Percentiles rank a stretch among this genome's conserved stretches.
Conservation (phyloP, 2,797 vertebrate species). For the Sebastes taczanowskii region DNA sequence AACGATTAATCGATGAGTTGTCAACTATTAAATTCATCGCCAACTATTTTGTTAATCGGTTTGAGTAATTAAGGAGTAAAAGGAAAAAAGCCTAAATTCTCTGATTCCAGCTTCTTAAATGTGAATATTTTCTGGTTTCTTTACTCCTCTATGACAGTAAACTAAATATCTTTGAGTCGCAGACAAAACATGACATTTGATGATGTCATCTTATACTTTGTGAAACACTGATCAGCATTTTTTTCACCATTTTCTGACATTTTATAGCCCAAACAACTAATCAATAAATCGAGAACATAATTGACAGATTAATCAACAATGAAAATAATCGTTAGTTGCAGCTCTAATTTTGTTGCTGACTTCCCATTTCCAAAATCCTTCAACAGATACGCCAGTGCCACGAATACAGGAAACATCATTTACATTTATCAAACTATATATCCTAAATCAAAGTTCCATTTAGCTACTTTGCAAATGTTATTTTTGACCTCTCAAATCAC, state of each 20-base stretch:
- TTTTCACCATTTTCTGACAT: too few relatives aligned
- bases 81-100: too few relatives aligned
- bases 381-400: rapidly evolving
- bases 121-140: too few relatives aligned
- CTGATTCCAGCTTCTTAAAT: too few relatives aligned
- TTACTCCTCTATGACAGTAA: too few relatives aligned
- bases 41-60: too few relatives aligned
- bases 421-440: not conserved
- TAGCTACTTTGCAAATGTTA: not conserved
- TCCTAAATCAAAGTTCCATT: not conserved
- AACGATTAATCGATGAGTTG: too few relatives aligned
- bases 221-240: rapidly evolving
- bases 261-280: too few relatives aligned
- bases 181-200: rapidly evolving
- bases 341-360: rapidly evolving
- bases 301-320: not conserved
- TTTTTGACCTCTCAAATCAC: not conserved
- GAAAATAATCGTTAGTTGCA: not conserved
- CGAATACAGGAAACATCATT: not conserved
- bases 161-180: too few relatives aligned
- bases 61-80: too few relatives aligned
- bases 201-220: rapidly evolving
- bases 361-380: not conserved
- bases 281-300: rapidly evolving
- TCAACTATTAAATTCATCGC: too few relatives aligned